Base-by-base conservation (phyloP, 2,113 vertebrate species). In the Mormyrus iriodes region DNA sequence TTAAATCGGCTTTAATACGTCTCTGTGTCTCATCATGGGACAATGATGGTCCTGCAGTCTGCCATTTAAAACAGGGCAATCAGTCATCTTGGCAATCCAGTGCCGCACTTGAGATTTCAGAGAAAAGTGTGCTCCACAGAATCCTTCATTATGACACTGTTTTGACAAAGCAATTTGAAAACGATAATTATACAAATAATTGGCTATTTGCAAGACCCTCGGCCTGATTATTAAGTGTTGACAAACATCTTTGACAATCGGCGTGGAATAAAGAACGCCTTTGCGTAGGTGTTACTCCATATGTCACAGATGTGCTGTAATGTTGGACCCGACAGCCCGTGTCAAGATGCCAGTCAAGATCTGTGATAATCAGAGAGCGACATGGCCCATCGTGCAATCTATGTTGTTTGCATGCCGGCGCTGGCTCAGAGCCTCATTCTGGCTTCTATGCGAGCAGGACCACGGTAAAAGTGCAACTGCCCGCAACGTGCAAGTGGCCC, bases 61-160 rank as follows among this genome's bases (percentile, higher is more conserved):
- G 85, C 85, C 52, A 53, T 87, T 87, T 87, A n/a, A 87, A 87
- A 87, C 55, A 65, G 10, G 53, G 86, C 24, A 87, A 87, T 61
- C 86, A 65, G 86, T 87, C 55, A 87, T 87, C 53, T 65, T 65
- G 39, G 31, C 86, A 87, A 61, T 87, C 42, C 55, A 39, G 24
- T 21, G 15, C 52, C 44, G 61, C 8, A 6, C 21, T 65, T 42
- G 86, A 61, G 65, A 58, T 39, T 13, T 87, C 35, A 21, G 39
- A 65, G 21, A n/a, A 17, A 55, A 86, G 27, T n/a, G 10, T 27
- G 35, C 24, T 21, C 12, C 10, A 17, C 49, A 86, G 27, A 86
- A 86, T 86, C 46, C 85, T 86, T 86, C 44, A 86, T 51, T 86
- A 51, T 35, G 49, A 35, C 84, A 51, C 48, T 86, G 24, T 51